These are phyloP conservation scores for Falco biarmicus DNA, from an alignment of 2,797 vertebrate genomes.

Conservation along the genomic window DNA sequence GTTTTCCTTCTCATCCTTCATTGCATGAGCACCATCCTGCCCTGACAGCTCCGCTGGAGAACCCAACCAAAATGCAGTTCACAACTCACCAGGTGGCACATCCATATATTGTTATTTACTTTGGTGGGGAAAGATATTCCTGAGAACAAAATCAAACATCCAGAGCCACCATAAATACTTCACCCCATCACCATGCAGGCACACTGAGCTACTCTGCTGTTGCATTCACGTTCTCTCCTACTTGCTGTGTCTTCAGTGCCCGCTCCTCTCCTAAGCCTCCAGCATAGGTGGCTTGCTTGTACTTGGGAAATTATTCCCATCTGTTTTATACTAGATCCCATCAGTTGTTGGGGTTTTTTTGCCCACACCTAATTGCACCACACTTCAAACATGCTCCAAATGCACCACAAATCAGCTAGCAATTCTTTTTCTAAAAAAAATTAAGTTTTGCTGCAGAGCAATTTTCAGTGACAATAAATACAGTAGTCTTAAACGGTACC, in stretches of 20 bases:
- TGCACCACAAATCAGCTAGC: not conserved
- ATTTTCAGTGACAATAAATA: not conserved
- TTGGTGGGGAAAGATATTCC: not conserved
- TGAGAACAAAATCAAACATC: not conserved
- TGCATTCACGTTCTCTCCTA: not conserved
- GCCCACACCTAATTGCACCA: not conserved
- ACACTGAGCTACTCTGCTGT: not conserved
- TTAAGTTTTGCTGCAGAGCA: not conserved
- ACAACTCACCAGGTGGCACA: not conserved
- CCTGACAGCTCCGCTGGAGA: not conserved
- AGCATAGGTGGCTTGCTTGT: no score
- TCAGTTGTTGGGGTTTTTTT: rapidly evolving
- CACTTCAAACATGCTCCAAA: not conserved
- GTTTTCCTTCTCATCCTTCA: not conserved
- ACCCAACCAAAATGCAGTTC: not conserved
- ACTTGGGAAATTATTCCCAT: not conserved
- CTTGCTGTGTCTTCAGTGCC: no score
- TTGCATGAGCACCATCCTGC: not conserved
- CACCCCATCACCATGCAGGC: not conserved
- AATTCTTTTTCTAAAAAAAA: not conserved
- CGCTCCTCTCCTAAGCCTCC: not conserved
- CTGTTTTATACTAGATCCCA: not conserved
- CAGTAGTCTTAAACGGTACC: not conserved
- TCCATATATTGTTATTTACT: no score
- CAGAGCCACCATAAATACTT: not conserved